Conservation (phyloP, 2,888 invertebrate genomes). For the Tachystola acroxantha region DNA sequence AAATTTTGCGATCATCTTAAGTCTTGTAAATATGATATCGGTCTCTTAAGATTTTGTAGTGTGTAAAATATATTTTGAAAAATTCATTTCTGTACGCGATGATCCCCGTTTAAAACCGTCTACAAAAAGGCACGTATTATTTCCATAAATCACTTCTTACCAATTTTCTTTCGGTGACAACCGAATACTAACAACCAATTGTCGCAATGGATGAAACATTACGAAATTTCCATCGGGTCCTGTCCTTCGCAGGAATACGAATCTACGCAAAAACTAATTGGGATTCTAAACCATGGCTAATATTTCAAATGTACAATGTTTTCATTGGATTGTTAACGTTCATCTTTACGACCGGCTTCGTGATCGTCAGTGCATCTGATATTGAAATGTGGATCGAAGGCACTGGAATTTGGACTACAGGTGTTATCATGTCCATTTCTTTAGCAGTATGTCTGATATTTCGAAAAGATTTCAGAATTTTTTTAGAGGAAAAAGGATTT, state of each 20-base stretch:
- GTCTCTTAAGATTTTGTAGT: no score
- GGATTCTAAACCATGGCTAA: slow-evolving; percentile 42
- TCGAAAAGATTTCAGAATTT: slow-evolving; percentile 40
- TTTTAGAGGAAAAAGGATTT: slow-evolving; percentile 37
- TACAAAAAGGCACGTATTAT: slow-evolving; percentile 22
- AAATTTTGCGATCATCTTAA: no score
- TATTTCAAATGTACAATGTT: slow-evolving; percentile 48
- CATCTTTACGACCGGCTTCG: slow-evolving; percentile 52
- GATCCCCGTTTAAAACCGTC: slow-evolving; percentile 25
- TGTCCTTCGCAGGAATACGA: slow-evolving; percentile 49
- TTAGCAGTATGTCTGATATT: slow-evolving; percentile 49
- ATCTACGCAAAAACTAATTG: slow-evolving; percentile 48
- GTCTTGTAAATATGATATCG: no score
- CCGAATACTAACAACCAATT: background rate
- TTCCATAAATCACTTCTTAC: slow-evolving; percentile 21
- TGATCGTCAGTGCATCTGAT: slow-evolving; percentile 34
- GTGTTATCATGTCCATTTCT: slow-evolving; percentile 56
- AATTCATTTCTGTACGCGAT: no score
- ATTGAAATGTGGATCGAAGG: slow-evolving; percentile 52
- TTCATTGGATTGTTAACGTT: slow-evolving; percentile 45
- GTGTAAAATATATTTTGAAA: no score
- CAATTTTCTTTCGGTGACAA: background rate
- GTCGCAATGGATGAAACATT: slow-evolving; percentile 49
- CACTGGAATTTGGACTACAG: slow-evolving; percentile 64
- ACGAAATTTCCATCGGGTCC: slow-evolving; percentile 40